Evolutionary conservation across 2,113 vertebrate species (phyloP), one percentile per base, ranked within the genome.

Genomic region (Catharus bicknelli): DNA sequence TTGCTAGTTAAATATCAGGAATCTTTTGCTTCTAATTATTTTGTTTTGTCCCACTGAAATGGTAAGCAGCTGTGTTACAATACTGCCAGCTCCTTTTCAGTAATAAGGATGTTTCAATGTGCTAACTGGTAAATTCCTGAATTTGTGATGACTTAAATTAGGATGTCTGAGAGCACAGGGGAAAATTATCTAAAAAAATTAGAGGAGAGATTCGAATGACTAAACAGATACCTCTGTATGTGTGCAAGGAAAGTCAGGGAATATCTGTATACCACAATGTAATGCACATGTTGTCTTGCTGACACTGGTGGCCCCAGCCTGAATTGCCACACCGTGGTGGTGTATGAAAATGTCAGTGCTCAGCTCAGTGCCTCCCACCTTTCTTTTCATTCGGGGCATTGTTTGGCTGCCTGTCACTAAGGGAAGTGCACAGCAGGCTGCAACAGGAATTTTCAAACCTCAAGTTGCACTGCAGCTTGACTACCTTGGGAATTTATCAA

Each of bases 1-100:
- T 62, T 8, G 2, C 12, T 40, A 66, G 53, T 43, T 80, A 82
- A 89, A 84, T 91, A 90, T 88, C 57, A 75, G 36, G 36, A 68
- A 81, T 92, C 36, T 66, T 73, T 86, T 94, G 20, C 62, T 62
- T n/a, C 69, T 69, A 88, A 77, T 94, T 64, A 77, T 83, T 93
- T 87, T 67, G 27, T 68, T 73, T 92, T 90, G 29, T 93, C 53
- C 59, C 86, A 90, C 50, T 94, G 38, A 42, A 73, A 29, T 18
- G 22, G 29, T 61, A 91, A 88, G 47, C 43, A 90, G n/a, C 57
- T 79, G 36, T 86, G 61, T 75, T 90, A 47, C 20, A 53, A 68
- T 29, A 42, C 79, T 86, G 26, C 34, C 73, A 83, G 16, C 7
- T 83, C 13, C 20, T 80, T 70, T 90, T 77, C 32, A 95, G 40